phyloP scores from a whole-genome alignment of 2,113 vertebrate species.

The Bambusicola thoracicus region DNA sequence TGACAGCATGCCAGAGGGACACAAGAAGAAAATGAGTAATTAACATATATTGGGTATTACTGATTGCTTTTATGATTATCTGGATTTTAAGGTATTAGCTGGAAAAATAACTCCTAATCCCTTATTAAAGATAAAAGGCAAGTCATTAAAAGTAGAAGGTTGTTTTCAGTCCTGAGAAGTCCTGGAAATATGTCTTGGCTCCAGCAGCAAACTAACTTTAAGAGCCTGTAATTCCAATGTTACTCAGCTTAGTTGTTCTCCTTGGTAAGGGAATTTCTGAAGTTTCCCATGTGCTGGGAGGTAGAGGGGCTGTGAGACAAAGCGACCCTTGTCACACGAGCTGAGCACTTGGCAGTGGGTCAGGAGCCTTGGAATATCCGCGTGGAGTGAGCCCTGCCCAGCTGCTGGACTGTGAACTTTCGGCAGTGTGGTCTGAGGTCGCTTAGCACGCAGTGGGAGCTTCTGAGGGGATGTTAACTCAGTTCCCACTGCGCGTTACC shows the following conservation, averaged over 20 bases:
- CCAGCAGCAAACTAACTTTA: conserved; percentile 16
- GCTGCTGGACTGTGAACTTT: neutral
- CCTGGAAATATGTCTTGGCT: conserved; percentile 75
- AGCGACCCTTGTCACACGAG: conserved; percentile 72
- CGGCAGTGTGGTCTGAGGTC: fast-evolving
- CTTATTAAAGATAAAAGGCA: conserved; percentile 76
- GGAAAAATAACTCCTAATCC: conserved; percentile 74
- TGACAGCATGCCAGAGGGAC: conserved; percentile 45
- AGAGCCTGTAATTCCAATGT: conserved; percentile 64
- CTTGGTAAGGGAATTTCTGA: conserved; percentile 55
- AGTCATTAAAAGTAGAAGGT: conserved; percentile 72
- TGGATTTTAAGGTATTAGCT: conserved; percentile 77
- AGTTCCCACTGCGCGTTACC: neutral
- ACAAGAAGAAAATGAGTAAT: conserved; percentile 71
- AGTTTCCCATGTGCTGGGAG: conserved; percentile 78
- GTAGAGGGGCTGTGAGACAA: conserved; percentile 63
- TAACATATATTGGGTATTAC: conserved; percentile 64
- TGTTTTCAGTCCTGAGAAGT: conserved; percentile 67
- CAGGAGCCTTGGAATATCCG: conserved; percentile 41
- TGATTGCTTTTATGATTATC: conserved; percentile 74
- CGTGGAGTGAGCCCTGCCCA: conserved; percentile 28
- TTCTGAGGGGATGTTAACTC: no score
- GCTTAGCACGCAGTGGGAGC: neutral
- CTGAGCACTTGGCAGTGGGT: conserved; percentile 53
- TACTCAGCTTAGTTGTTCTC: conserved; percentile 62